Conservation (phyloP, 2,888 invertebrate genomes). For the Zygaena filipendulae region DNA sequence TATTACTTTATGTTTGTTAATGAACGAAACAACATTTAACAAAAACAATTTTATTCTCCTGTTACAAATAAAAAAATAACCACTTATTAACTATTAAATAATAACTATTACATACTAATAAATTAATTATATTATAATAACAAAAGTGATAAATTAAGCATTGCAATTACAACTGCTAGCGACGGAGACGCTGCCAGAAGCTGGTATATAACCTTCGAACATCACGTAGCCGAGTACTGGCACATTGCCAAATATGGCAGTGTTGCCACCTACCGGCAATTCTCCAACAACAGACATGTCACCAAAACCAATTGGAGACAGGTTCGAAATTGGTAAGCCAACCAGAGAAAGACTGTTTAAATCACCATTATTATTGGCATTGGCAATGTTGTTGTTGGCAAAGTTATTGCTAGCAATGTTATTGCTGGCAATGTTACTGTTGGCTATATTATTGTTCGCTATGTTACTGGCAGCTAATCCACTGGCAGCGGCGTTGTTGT, state of each 20-base stretch:
- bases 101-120: no score
- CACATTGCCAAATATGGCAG: conserved; percentile 39
- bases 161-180: conserved; percentile 33
- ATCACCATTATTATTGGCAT: conserved; percentile 9
- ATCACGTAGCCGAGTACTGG: conserved; percentile 52
- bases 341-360: conserved; percentile 17
- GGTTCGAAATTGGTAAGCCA: conserved; percentile 17
- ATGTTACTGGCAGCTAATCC: conserved; percentile 13
- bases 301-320: conserved; percentile 27
- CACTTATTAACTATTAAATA: no score
- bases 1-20: no score
- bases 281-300: conserved; percentile 38
- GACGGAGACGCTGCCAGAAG: conserved; percentile 41
- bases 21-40: no score
- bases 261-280: conserved; percentile 40
- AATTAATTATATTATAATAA: conserved; percentile 13
- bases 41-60: no score
- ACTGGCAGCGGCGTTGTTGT: conserved; percentile 11
- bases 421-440: conserved; percentile 11
- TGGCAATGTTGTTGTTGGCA: conserved; percentile 12
- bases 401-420: conserved; percentile 6
- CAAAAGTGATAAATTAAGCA: conserved; percentile 5
- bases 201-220: conserved; percentile 48
- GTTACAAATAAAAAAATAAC: no score
- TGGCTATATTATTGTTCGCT: conserved; percentile 10